Conservation (phyloP, 2,113 vertebrate genomes). For the Balaenoptera acutorostrata region DNA sequence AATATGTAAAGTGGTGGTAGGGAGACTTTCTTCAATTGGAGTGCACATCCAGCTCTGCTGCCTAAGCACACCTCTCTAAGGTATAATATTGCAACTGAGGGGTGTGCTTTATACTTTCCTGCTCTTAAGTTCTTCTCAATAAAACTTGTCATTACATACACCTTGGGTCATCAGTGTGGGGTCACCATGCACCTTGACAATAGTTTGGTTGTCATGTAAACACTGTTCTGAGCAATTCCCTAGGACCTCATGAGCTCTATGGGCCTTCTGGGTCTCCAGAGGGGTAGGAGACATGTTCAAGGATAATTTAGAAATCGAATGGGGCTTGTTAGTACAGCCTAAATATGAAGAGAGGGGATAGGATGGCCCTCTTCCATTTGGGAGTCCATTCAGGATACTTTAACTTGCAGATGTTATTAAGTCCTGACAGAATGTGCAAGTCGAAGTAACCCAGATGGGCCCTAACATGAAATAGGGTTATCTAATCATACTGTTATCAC, state of each 20-base stretch:
- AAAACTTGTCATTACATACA: neutral
- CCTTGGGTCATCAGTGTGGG: neutral
- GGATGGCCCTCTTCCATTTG: neutral
- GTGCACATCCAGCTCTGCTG: neutral
- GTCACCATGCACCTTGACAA: neutral
- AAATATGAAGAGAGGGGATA: neutral
- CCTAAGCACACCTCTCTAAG: no score
- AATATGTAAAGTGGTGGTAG: neutral
- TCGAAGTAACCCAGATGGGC: no score
- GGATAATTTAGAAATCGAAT: neutral
- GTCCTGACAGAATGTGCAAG: neutral
- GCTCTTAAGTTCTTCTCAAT: neutral
- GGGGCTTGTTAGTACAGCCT: neutral
- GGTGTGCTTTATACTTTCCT: neutral
- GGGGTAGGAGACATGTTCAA: neutral
- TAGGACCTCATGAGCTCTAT: neutral
- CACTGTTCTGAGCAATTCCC: neutral
- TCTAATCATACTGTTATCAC: neutral
- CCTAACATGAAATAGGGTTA: accelerated
- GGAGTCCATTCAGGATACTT: neutral
- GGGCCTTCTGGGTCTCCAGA: no score
- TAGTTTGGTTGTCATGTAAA: neutral
- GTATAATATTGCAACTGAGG: neutral
- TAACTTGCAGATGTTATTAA: neutral
- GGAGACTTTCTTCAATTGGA: neutral